Evolutionary conservation across 2,888 invertebrate species (phyloP).

Genomic region (Hofmannophila pseudospretella): DNA sequence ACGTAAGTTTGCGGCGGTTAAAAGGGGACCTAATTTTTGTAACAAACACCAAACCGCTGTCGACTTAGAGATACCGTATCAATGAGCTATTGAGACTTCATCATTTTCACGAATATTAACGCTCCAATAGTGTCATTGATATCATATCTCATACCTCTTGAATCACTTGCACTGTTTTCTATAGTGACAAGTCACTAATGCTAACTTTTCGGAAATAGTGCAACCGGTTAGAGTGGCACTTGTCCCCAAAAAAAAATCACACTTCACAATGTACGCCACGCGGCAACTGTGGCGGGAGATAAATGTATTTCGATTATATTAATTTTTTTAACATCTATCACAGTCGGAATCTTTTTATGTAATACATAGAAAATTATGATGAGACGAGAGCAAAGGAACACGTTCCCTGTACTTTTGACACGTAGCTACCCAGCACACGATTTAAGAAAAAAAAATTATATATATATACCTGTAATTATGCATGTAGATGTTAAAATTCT

Average conservation of each 20-base stretch:
- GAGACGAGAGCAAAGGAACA: slow-evolving; percentile 53
- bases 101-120: slow-evolving; percentile 11
- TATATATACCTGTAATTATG: slow-evolving; percentile 22
- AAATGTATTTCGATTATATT: slow-evolving; percentile 42
- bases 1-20: slow-evolving; percentile 37
- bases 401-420: slow-evolving; percentile 45
- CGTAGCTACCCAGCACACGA: slow-evolving; percentile 57
- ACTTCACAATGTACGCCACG: slow-evolving; percentile 45
- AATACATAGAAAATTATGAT: slow-evolving; percentile 19
- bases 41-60: slow-evolving; percentile 34
- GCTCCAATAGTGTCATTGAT: slow-evolving; percentile 25
- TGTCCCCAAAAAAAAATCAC: slow-evolving; percentile 33
- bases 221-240: slow-evolving; percentile 2
- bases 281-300: slow-evolving; percentile 44
- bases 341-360: slow-evolving; percentile 34
- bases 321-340: slow-evolving; percentile 41
- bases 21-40: slow-evolving; percentile 32
- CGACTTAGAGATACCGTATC: slow-evolving; percentile 31
- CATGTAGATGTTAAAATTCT: slow-evolving; percentile 34
- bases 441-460: slow-evolving; percentile 26
- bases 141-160: slow-evolving; percentile 17
- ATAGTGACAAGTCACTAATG: slow-evolving; percentile 2
- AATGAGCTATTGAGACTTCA: slow-evolving; percentile 25
- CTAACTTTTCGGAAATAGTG: slow-evolving; percentile 2
- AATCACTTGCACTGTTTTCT: slow-evolving; percentile 20